Conservation (phyloP, 1,140 invertebrate genomes). For the Polypedilum vanderplanki region DNA sequence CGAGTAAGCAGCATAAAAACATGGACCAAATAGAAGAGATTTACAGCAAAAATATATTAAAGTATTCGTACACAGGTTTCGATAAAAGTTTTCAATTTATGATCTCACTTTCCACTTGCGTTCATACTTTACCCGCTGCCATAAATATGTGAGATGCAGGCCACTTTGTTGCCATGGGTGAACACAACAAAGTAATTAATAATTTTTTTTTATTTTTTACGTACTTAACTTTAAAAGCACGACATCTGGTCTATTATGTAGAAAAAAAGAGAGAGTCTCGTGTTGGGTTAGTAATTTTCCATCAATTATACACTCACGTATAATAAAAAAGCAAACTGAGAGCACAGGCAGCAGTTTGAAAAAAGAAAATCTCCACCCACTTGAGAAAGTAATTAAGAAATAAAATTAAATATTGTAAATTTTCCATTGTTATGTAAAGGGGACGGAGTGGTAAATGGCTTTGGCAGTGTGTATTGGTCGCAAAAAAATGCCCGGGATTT, state of each 20-base stretch:
- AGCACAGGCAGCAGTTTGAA: neutral
- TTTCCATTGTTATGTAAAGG: constrained; percentile 25
- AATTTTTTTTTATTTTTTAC: neutral
- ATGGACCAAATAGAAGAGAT: neutral
- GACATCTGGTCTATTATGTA: constrained; percentile 1
- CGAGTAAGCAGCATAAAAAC: neutral
- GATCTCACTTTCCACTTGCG: neutral
- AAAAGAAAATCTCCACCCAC: constrained; percentile 22
- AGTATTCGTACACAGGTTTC: neutral
- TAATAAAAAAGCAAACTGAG: neutral
- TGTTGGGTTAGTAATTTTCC: constrained; percentile 14
- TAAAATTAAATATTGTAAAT: constrained; percentile 27
- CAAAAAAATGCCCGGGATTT: constrained; percentile 10
- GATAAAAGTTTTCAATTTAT: constrained; percentile 22
- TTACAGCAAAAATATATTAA: neutral
- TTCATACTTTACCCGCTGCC: neutral
- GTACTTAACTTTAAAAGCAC: neutral
- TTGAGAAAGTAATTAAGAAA: constrained; percentile 21
- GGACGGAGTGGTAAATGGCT: neutral
- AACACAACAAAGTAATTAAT: neutral
- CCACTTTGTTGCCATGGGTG: neutral
- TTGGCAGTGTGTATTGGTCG: neutral
- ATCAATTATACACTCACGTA: constrained; percentile 25
- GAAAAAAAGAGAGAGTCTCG: constrained; percentile 8
- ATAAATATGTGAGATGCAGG: neutral